phyloP scores from a whole-genome alignment of 2,113 vertebrate genomes.

The Microcebus ravelobensis region DNA sequence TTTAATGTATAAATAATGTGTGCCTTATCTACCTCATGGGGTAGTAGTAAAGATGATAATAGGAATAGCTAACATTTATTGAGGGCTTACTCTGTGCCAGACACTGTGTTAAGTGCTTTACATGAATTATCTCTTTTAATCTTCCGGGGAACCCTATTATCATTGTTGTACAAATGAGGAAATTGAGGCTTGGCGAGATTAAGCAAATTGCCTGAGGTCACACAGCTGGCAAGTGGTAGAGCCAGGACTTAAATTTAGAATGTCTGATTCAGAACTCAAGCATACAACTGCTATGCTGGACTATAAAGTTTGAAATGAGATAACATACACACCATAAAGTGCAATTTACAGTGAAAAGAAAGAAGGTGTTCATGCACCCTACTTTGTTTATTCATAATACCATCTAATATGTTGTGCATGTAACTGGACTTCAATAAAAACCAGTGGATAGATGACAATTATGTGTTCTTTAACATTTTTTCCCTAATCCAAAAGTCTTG shows the following conservation, averaged over 20 bases:
- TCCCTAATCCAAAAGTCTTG: background rate
- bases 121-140: constrained; percentile 60
- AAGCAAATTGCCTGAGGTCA: constrained; percentile 60
- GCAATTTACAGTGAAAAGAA: background rate
- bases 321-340: background rate
- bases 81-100: constrained; percentile 53
- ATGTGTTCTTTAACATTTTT: background rate
- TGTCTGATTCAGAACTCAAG: constrained; percentile 38
- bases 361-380: background rate
- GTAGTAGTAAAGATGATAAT: constrained; percentile 20
- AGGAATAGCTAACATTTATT: constrained; percentile 49
- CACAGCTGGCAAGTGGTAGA: constrained; percentile 55
- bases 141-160: constrained; percentile 49
- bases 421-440: constrained; percentile 18
- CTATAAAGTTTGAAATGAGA: constrained; percentile 19
- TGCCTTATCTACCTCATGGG: background rate
- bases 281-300: background rate
- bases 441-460: background rate
- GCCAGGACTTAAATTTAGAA: constrained; percentile 44
- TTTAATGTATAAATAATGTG: constrained; percentile 42
- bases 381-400: background rate
- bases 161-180: constrained; percentile 52
- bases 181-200: constrained; percentile 54
- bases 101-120: constrained; percentile 58
- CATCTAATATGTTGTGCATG: background rate